Evolutionary conservation across 2,888 invertebrate species (phyloP), one percentile per base, ranked within the genome.

Genomic region (Phasia obesa): DNA sequence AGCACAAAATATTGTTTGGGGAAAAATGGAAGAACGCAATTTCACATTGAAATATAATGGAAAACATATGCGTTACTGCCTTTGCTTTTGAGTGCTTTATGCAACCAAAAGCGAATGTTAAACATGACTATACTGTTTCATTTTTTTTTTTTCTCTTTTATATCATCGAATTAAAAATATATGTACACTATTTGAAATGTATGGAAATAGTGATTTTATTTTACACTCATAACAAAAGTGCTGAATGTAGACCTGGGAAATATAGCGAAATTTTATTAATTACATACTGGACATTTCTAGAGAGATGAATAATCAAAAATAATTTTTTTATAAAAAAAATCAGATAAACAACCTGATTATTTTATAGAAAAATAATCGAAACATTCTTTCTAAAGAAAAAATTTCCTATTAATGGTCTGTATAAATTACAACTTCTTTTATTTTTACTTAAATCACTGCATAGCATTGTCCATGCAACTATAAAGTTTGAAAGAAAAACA

Each of bases 101-200:
- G 38, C 64, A 53, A 77, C 64, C 47, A 70, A 78, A 57, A 70
- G 62, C 70, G 70, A 35, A 55, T 77, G 70, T 70, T 70, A n/a
- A 65, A 59, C 47, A 75, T 13, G 13, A 51, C 21, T 38, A 9
- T 17, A 31, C 17, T n/a, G 2, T 15, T 62, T 77, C 6, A 4
- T 3, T 27, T 3, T 27, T 3, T 6, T 27, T 31, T 31, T 31
- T 2, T 31, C 1, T 31, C 31, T 67, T 51, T 47, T 35, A 57
- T 57, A 38, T 47, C 23, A 31, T n/a, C 25, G 25, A 65, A 47
- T 64, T 74, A 47, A n/a, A 64, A 64, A 17, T 35, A 25, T n/a
- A n/a, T n/a, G n/a, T 4, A 21, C 44, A 23, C 13, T 11, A 35
- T 35, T 11, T 0, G 11, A 35, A 35, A 35, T 11, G 11, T 35